Evolutionary conservation across 2,797 vertebrate species (phyloP).

Genomic region (Urosaurus nigricauda): DNA sequence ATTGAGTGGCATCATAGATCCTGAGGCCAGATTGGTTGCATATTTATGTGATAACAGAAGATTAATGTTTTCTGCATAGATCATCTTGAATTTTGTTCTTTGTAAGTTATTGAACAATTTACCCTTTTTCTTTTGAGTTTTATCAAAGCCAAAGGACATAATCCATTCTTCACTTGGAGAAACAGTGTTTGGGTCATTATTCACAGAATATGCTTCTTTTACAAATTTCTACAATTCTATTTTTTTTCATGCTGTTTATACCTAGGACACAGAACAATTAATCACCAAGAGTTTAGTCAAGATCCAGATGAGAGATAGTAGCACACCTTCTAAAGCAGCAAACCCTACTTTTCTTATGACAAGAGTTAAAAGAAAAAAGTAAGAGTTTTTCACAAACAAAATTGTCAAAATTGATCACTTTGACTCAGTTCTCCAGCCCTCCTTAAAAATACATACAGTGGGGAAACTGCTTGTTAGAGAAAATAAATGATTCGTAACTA

Average conservation of each 20-base stretch:
- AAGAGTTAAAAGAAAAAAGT: constrained; percentile 23
- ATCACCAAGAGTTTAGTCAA: constrained; percentile 43
- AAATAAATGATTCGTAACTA: not conserved
- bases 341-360: constrained; percentile 30
- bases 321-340: constrained; percentile 46
- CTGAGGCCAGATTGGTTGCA: constrained; percentile 59
- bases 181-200: constrained; percentile 58
- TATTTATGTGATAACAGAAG: constrained; percentile 62
- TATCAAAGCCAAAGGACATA: constrained; percentile 62
- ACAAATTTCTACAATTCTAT: constrained; percentile 53
- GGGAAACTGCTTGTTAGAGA: not conserved
- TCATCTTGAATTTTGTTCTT: constrained; percentile 61
- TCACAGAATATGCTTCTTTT: constrained; percentile 52
- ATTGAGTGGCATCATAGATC: constrained; percentile 65
- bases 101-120: constrained; percentile 60
- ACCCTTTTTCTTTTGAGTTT: constrained; percentile 63
- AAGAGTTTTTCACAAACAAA: not conserved
- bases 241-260: constrained; percentile 26
- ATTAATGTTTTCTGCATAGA: constrained; percentile 63
- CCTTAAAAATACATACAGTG: not conserved
- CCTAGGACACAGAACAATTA: no score
- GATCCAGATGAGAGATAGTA: constrained; percentile 41
- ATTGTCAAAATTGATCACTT: constrained; percentile 55
- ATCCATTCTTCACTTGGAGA: constrained; percentile 62
- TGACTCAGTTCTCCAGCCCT: constrained; percentile 60